Conservation (phyloP, 2,888 invertebrate genomes). For the Torymus tubicola region DNA sequence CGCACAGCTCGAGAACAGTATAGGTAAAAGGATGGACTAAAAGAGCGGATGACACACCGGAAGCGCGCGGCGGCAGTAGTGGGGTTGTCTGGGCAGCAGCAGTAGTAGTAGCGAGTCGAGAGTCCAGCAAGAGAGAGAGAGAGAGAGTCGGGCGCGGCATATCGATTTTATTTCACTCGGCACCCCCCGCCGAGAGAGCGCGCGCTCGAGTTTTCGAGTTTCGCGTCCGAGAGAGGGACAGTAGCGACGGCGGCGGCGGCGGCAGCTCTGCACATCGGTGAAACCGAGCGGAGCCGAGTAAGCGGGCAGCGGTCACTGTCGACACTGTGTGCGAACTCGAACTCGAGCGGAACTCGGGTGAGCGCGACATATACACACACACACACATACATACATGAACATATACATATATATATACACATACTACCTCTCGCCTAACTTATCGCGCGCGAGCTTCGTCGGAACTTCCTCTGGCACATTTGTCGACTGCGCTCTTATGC, state of each 20-base stretch:
- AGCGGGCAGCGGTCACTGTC: conserved; percentile 53
- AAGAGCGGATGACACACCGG: too few species aligned
- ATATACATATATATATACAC: not conserved
- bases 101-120: not conserved
- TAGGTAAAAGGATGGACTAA: too few species aligned
- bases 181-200: conserved; percentile 3
- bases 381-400: not conserved
- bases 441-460: conserved; percentile 51
- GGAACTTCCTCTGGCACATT: conserved; percentile 47
- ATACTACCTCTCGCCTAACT: conserved; percentile 43
- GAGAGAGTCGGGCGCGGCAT: conserved; percentile 66
- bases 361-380: conserved; percentile 18
- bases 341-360: conserved; percentile 47
- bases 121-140: not conserved
- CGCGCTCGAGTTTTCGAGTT: conserved; percentile 62
- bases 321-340: conserved; percentile 36
- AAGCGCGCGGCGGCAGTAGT: conserved; percentile 16
- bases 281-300: conserved; percentile 50
- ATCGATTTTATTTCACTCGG: conserved; percentile 74
- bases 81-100: conserved; percentile 52
- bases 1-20: not conserved
- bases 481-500: conserved; percentile 49
- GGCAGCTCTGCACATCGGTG: conserved; percentile 44
- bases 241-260: not conserved
- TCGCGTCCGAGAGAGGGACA: conserved; percentile 43